phyloP scores from a whole-genome alignment of 2,888 invertebrate species.

The Xestia xanthographa region DNA sequence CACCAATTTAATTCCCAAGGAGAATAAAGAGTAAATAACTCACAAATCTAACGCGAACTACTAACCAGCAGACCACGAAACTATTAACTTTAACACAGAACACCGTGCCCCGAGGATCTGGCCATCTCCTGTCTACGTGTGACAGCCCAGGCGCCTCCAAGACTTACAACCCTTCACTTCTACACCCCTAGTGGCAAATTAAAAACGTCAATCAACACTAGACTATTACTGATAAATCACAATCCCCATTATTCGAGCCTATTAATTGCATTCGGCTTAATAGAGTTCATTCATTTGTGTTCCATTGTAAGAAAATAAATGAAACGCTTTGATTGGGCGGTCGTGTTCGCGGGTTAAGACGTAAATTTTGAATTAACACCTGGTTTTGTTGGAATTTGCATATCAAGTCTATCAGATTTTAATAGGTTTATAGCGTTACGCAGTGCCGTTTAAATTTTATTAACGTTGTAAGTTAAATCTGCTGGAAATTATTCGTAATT shows the following conservation, averaged over 20 bases:
- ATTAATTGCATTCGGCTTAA: slow-evolving; percentile 87
- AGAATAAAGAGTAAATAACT: slow-evolving; percentile 39
- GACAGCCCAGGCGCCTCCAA: slow-evolving; percentile 74
- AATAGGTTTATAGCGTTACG: slow-evolving; percentile 52
- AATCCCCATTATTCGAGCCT: slow-evolving; percentile 82
- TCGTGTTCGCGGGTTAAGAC: slow-evolving; percentile 68
- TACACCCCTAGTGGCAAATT: slow-evolving; percentile 77
- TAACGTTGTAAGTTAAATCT: slow-evolving; percentile 36
- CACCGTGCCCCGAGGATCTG: slow-evolving; percentile 69
- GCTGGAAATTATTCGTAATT: slow-evolving; percentile 19
- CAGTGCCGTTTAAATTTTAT: slow-evolving; percentile 46
- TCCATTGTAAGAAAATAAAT: slow-evolving; percentile 83
- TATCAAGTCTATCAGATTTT: slow-evolving; percentile 59
- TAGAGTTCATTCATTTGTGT: slow-evolving; percentile 84
- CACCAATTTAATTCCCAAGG: slow-evolving; percentile 11
- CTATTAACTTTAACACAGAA: slow-evolving; percentile 68
- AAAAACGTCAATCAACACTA: slow-evolving; percentile 88
- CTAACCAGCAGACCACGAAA: slow-evolving; percentile 58
- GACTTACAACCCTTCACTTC: slow-evolving; percentile 67
- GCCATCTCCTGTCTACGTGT: slow-evolving; percentile 73
- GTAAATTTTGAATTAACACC: slow-evolving; percentile 67
- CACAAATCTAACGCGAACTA: slow-evolving; percentile 41
- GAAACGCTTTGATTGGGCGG: slow-evolving; percentile 76
- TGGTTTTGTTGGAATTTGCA: slow-evolving; percentile 63
- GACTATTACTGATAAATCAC: slow-evolving; percentile 86